Evolutionary conservation across 1,140 invertebrate genomes (phyloP).

Genomic region (Gryon sp.): DNA sequence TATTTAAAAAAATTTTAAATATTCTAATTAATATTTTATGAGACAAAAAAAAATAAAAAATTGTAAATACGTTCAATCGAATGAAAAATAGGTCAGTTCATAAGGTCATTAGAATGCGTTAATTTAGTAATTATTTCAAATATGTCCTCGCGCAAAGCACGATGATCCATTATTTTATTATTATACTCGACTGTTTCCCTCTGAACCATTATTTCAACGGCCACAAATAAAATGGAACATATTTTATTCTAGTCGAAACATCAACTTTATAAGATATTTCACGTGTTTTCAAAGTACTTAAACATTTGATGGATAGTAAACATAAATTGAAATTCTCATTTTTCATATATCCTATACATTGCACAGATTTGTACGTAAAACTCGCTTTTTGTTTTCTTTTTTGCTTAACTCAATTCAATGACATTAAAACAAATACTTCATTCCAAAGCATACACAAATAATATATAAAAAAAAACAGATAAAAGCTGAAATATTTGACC

Average conservation of each 20-base stretch:
- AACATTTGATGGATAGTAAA: conserved; percentile 49
- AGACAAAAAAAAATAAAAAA: too few relatives aligned
- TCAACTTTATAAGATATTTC: conserved; percentile 50
- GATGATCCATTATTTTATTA: conserved; percentile 20
- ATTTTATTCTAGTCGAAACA: conserved; percentile 42
- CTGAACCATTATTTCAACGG: conserved; percentile 13
- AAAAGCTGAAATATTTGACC: too few relatives aligned
- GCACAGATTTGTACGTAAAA: neutral
- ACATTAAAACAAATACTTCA: conserved; percentile 18
- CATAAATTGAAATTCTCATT: conserved; percentile 40
- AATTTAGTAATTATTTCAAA: too few relatives aligned
- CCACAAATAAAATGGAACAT: conserved; percentile 31
- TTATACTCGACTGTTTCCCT: too few relatives aligned
- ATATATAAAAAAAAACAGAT: too few relatives aligned
- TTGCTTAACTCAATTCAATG: neutral
- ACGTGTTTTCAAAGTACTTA: conserved; percentile 41
- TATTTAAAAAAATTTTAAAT: too few relatives aligned
- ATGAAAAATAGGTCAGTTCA: too few relatives aligned
- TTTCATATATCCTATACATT: conserved; percentile 12
- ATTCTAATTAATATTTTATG: too few relatives aligned
- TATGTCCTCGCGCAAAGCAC: too few relatives aligned
- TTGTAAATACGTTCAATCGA: too few relatives aligned
- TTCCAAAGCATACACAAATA: too few relatives aligned
- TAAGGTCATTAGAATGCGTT: too few relatives aligned
- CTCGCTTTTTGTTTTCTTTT: neutral